Evolutionary conservation across 2,113 vertebrate genomes (phyloP).

Genomic region (Pituophis catenifer): DNA sequence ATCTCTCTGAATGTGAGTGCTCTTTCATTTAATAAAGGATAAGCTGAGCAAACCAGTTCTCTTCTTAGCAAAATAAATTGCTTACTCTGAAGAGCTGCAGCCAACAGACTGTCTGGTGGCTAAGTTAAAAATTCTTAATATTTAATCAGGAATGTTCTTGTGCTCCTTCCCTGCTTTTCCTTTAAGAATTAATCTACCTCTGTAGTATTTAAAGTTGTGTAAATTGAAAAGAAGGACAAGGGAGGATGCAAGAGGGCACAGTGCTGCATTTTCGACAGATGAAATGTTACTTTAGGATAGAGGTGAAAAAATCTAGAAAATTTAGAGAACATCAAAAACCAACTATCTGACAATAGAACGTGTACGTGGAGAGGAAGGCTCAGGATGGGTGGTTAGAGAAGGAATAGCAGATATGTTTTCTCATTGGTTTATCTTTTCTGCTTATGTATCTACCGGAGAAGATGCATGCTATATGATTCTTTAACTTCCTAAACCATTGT

Average conservation of each 20-base stretch:
- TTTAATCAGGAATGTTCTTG: constrained; percentile 6
- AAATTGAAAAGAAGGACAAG: neutral
- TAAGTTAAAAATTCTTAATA: constrained; percentile 10
- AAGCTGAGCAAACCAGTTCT: constrained; percentile 10
- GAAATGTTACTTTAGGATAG: neutral
- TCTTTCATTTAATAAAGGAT: neutral
- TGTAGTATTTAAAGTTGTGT: neutral
- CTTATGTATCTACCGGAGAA: neutral
- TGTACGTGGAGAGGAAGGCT: neutral
- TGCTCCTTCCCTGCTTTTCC: neutral
- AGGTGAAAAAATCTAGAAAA: neutral
- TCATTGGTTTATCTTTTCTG: neutral
- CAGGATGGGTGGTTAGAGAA: neutral
- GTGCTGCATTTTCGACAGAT: neutral
- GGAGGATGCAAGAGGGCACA: neutral
- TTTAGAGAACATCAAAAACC: neutral
- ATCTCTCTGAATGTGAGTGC: neutral
- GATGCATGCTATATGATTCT: neutral
- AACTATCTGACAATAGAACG: neutral
- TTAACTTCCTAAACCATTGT: neutral
- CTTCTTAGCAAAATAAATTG: neutral
- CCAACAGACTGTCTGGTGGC: neutral
- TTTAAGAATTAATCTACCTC: neutral
- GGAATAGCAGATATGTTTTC: neutral
- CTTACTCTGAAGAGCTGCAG: neutral